Conservation (phyloP, 2,113 vertebrate species). For the Rhinoptilus africanus region DNA sequence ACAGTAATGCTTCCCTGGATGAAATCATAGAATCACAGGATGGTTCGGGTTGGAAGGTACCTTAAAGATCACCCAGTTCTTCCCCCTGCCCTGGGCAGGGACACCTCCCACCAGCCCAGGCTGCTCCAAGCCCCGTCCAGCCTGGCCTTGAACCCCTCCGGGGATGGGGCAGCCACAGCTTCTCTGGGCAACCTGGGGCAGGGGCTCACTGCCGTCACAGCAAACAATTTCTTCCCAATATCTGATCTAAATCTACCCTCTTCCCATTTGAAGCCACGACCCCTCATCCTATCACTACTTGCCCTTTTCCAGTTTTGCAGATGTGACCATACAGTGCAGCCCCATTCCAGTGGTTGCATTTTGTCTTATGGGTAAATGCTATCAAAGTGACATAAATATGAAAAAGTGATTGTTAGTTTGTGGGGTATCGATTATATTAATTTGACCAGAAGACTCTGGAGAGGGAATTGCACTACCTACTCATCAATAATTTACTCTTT, state of each 20-base stretch:
- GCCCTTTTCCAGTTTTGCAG: neutral
- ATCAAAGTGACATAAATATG: neutral
- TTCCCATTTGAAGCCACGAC: too few relatives aligned
- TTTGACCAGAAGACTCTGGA: constrained; percentile 43
- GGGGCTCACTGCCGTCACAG: too few relatives aligned
- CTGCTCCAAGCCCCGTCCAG: too few relatives aligned
- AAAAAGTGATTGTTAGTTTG: neutral
- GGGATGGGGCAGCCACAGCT: too few relatives aligned
- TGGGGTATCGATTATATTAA: constrained; percentile 36
- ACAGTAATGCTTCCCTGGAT: neutral
- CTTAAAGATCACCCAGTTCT: too few relatives aligned
- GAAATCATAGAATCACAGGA: neutral
- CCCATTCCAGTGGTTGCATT: neutral
- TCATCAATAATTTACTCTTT: constrained; percentile 41
- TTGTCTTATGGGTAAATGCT: neutral
- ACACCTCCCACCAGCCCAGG: too few relatives aligned
- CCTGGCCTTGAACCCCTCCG: too few relatives aligned
- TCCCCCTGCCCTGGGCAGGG: too few relatives aligned
- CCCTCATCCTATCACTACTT: neutral
- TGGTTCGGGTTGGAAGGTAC: too few relatives aligned
- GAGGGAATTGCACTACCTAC: constrained; percentile 35
- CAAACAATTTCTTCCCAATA: neutral
- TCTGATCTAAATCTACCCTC: too few relatives aligned
- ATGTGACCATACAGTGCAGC: neutral
- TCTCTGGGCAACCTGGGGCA: too few relatives aligned